Evolutionary conservation across 2,888 invertebrate genomes (phyloP).

Genomic region (Eupithecia exiguata): DNA sequence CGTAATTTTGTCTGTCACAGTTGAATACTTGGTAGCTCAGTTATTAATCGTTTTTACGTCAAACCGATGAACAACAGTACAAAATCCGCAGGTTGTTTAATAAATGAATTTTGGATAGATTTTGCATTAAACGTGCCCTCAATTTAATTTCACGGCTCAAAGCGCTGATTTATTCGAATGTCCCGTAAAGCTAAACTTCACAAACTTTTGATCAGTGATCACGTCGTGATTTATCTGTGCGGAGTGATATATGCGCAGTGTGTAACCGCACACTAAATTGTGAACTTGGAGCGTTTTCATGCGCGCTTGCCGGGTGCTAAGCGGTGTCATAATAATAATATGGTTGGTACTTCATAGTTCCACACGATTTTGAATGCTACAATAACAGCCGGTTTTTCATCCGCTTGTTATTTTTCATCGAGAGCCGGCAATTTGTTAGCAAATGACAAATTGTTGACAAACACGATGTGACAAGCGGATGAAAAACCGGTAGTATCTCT

Average conservation of each 20-base stretch:
- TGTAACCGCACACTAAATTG: slow-evolving; percentile 41
- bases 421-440: too few relatives aligned
- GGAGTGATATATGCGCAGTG: slow-evolving; percentile 59
- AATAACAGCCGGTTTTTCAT: too few relatives aligned
- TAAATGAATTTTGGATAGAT: slow-evolving; percentile 55
- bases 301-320: not conserved
- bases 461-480: too few relatives aligned
- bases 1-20: not conserved
- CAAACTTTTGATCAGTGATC: slow-evolving; percentile 72
- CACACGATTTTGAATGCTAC: not conserved
- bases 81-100: slow-evolving; percentile 8
- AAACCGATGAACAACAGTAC: not conserved
- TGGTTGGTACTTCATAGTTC: not conserved
- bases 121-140: slow-evolving; percentile 57
- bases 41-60: slow-evolving; percentile 11
- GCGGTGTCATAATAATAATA: not conserved
- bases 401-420: too few relatives aligned
- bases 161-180: slow-evolving; percentile 67
- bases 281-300: slow-evolving; percentile 6
- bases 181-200: slow-evolving; percentile 67
- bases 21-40: not conserved
- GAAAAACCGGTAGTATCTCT: not conserved
- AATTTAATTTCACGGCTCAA: slow-evolving; percentile 69
- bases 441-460: too few relatives aligned
- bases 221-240: slow-evolving; percentile 64